Percentiles rank a stretch among this genome's conserved stretches.
Evolutionary conservation across 2,888 invertebrate species (phyloP).

Genomic region (Nomada goodeniana): DNA sequence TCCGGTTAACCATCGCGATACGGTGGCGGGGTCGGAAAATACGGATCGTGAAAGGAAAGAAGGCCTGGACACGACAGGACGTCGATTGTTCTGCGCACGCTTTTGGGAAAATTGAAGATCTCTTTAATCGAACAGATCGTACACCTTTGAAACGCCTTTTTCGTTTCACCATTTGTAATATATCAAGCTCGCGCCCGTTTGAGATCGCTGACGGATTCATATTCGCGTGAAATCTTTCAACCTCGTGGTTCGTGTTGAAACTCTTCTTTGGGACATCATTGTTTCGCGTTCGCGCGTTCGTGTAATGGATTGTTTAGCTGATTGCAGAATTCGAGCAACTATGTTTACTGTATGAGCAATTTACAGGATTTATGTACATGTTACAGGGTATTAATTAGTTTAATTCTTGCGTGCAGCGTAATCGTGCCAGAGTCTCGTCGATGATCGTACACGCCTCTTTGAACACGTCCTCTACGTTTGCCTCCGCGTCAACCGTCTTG

Average conservation of each 20-base stretch:
- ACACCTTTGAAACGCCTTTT: constrained; percentile 31
- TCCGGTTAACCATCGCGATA: constrained; percentile 36
- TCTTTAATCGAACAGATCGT: constrained; percentile 47
- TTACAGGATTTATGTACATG: background rate
- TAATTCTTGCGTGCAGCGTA: too few species aligned
- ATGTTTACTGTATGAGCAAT: background rate
- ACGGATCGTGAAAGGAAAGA: constrained; percentile 28
- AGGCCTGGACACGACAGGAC: constrained; percentile 61
- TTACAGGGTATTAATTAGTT: too few species aligned
- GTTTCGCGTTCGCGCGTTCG: too few species aligned
- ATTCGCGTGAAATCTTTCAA: background rate
- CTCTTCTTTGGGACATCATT: too few species aligned
- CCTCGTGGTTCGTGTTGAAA: background rate
- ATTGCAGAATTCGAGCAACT: too few species aligned
- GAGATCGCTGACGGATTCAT: background rate
- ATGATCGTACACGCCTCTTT: background rate
- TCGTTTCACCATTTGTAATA: constrained; percentile 22
- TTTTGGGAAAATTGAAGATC: constrained; percentile 64
- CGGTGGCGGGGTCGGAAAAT: constrained; percentile 30
- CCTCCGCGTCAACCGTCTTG: constrained; percentile 28
- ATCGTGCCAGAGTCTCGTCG: background rate
- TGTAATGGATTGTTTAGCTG: too few species aligned
- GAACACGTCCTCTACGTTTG: background rate
- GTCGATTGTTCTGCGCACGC: constrained; percentile 65
- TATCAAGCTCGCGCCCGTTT: background rate